Conservation (phyloP, 1,140 invertebrate genomes). For the Zaprionus kolodkinae region DNA sequence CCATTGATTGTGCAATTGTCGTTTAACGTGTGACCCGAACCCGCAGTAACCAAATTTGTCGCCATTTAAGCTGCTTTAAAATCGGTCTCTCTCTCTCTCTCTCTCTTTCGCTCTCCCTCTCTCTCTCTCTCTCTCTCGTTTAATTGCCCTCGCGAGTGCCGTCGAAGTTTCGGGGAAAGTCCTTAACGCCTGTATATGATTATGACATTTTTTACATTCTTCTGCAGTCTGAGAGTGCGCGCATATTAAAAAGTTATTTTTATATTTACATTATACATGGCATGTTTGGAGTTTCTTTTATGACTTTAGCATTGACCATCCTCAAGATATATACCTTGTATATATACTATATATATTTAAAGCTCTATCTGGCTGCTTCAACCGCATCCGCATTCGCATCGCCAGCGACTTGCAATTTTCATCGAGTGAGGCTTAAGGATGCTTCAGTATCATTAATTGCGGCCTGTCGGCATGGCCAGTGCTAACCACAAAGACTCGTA, state of each 20-base stretch:
- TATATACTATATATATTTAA: background rate
- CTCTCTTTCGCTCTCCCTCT: background rate
- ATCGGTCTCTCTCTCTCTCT: background rate
- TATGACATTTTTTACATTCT: constrained; percentile 32
- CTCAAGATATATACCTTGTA: background rate
- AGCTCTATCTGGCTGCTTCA: background rate
- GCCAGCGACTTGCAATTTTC: constrained; percentile 14
- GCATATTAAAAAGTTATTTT: constrained; percentile 47
- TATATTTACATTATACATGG: constrained; percentile 27
- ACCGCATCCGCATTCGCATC: background rate
- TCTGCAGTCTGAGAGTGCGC: background rate
- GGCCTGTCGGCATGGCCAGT: constrained; percentile 18
- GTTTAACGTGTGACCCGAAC: constrained; percentile 36
- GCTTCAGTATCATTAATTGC: constrained; percentile 40
- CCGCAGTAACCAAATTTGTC: background rate
- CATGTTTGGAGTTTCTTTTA: constrained; percentile 32
- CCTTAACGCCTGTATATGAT: constrained; percentile 43
- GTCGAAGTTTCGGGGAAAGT: constrained; percentile 24
- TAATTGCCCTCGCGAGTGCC: constrained; percentile 36
- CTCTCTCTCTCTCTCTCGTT: background rate
- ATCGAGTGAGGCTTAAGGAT: constrained; percentile 17
- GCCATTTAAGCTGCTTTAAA: constrained; percentile 20
- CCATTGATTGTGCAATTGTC: constrained; percentile 60
- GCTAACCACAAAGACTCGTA: constrained; percentile 14
- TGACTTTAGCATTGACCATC: constrained; percentile 26